Evolutionary conservation across 2,888 invertebrate species (phyloP).

Genomic region (Noctuana brunneofusca): DNA sequence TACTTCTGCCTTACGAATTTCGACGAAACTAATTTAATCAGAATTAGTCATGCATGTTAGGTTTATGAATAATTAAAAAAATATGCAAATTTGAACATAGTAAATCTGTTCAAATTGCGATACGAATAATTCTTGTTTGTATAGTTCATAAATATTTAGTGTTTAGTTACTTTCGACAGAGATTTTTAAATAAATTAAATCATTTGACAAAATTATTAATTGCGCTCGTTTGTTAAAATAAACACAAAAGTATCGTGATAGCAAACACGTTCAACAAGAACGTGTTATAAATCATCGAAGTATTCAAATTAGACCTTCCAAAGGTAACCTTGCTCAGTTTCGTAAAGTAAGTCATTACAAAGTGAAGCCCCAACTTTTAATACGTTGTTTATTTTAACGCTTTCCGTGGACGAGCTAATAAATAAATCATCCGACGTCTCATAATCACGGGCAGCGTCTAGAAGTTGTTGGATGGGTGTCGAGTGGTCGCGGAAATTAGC

Average conservation of each 20-base stretch:
- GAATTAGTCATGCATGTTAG: slow-evolving; percentile 14
- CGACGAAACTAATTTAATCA: slow-evolving; percentile 15
- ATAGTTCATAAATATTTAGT: neutral
- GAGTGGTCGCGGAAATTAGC: slow-evolving; percentile 76
- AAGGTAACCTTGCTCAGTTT: slow-evolving; percentile 12
- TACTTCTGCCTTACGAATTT: slow-evolving; percentile 8
- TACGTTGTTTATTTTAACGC: slow-evolving; percentile 32
- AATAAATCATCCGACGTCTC: slow-evolving; percentile 71
- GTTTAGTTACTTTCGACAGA: neutral
- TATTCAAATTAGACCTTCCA: slow-evolving; percentile 23
- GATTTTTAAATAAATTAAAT: neutral
- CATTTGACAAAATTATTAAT: slow-evolving; percentile 9
- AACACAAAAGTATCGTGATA: slow-evolving; percentile 30
- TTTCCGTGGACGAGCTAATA: slow-evolving; percentile 45
- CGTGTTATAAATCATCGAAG: slow-evolving; percentile 21
- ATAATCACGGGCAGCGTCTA: slow-evolving; percentile 69
- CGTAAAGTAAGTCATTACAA: slow-evolving; percentile 17
- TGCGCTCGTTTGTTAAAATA: slow-evolving; percentile 3
- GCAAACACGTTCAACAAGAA: slow-evolving; percentile 33
- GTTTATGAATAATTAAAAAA: neutral
- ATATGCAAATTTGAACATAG: slow-evolving; percentile 3
- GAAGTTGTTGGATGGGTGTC: slow-evolving; percentile 67
- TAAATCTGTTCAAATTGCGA: neutral
- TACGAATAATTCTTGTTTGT: neutral
- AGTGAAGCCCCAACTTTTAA: slow-evolving; percentile 24